Evolutionary conservation across 2,888 invertebrate genomes (phyloP), one percentile per base, ranked within the genome.

Genomic region (Phengaris arion): DNA sequence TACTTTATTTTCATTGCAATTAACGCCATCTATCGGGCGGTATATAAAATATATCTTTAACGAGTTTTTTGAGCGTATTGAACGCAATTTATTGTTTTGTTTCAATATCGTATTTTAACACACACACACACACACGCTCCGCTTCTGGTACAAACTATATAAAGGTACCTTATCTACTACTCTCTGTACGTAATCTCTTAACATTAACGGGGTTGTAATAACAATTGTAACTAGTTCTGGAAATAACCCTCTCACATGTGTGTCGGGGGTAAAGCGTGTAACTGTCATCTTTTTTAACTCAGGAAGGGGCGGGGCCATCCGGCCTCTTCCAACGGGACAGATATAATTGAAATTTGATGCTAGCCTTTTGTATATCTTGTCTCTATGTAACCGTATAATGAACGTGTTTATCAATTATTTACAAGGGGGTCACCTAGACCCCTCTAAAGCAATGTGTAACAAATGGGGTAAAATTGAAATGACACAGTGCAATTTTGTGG

Each of bases 251-350:
- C 79, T 80, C 81, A 82, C 81, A 83, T 78, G 70, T 78, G 70
- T 69, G 78, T 83, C 85, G 85, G 84, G 85, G 82, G 82, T 81
- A 81, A 85, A 85, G 86, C 82, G 82, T 79, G 81, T 87, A 89
- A 90, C 89, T 89, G 92, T 88, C 90, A 86, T 83, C 80, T 84
- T 85, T 83, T 77, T 82, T 82, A 80, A 79, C 77, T 79, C 83
- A 87, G 91, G 93, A 93, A 92, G 90, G 88, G 93, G 93, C 91
- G 93, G 89, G 92, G 90, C 85, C 82, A 83, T 84, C 85, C 84
- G 85, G 87, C 87, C 82, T 83, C 87, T 88, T 85, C 88, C 87
- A 89, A 90, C 88, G 85, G 84, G 86, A 83, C 85, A 83, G 82
- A 83, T 79, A 83, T 85, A 86, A 87, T 84, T 83, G 87, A 82